phyloP scores from a whole-genome alignment of 2,113 vertebrate genomes.

The Corydoras sp. region DNA sequence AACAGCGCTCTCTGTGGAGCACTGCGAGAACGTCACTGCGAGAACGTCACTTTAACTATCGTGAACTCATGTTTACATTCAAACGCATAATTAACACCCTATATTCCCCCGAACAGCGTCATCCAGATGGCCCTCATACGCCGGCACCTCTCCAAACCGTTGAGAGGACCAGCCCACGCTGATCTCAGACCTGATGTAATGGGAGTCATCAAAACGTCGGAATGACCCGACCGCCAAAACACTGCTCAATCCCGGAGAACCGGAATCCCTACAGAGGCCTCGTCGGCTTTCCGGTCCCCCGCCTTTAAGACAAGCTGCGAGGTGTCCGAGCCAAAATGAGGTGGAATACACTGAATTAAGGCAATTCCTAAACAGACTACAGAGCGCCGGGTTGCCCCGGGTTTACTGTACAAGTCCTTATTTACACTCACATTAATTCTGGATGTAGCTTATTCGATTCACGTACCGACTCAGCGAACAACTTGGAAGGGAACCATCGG shows the following conservation, averaged over 20 bases:
- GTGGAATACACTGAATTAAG: conserved; percentile 26
- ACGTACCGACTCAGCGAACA: conserved; percentile 33
- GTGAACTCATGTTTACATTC: no score
- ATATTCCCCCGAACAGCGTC: no score
- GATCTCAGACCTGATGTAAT: background rate
- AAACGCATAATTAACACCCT: no score
- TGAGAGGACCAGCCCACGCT: conserved; percentile 7
- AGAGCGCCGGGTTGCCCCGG: background rate
- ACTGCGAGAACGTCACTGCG: no score
- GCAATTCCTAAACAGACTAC: conserved; percentile 11
- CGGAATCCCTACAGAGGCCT: no score
- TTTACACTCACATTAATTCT: conserved; percentile 49
- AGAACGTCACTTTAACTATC: no score
- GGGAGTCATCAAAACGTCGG: background rate
- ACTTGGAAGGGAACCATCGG: conserved; percentile 14
- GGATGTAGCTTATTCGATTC: conserved; percentile 46
- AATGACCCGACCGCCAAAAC: conserved; percentile 7
- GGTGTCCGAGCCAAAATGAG: conserved; percentile 4
- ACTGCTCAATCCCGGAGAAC: background rate
- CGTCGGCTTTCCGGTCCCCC: background rate
- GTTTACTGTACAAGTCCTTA: conserved; percentile 36
- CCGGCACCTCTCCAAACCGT: conserved; percentile 30
- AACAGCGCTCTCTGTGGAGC: no score
- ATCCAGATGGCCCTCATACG: conserved; percentile 16
- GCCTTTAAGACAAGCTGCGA: background rate